A percentile compares a stretch with the other conserved stretches of the same genome.
These are phyloP conservation scores for Ibycter americanus DNA, from an alignment of 2,797 vertebrate species.

Conservation along the genomic window DNA sequence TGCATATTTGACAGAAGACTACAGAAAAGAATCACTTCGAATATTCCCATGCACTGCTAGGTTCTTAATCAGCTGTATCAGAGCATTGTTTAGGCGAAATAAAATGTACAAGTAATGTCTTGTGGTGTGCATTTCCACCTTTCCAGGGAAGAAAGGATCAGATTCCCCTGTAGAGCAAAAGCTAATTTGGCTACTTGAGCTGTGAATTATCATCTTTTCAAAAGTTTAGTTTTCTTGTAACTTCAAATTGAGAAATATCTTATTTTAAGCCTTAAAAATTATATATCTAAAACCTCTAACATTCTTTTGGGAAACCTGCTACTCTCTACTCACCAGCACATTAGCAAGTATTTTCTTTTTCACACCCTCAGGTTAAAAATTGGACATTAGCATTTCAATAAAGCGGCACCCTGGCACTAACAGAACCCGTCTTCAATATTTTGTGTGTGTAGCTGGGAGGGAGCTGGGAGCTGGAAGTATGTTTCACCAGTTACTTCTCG, in stretches of 20 bases:
- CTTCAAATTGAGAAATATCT: neutral
- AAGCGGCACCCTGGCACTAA: neutral
- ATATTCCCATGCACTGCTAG: neutral
- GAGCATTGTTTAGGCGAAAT: neutral
- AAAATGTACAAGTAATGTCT: neutral
- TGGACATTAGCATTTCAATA: neutral
- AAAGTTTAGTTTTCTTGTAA: neutral
- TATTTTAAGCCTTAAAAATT: neutral
- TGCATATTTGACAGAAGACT: neutral
- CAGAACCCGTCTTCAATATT: neutral
- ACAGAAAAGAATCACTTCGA: neutral
- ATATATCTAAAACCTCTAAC: no score
- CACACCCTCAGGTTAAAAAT: neutral
- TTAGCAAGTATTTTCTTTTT: neutral
- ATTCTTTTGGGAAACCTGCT: neutral
- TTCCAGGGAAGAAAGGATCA: neutral
- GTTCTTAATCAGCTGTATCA: neutral
- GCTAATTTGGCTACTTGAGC: neutral
- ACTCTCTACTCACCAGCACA: neutral
- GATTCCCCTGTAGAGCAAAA: neutral
- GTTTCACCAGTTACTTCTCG: neutral
- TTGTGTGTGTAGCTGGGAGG: neutral
- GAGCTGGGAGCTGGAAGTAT: neutral
- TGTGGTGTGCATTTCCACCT: neutral
- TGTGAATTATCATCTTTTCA: neutral